Percentiles rank a stretch among this genome's conserved stretches.
phyloP scores from a whole-genome alignment of 30 jellyfish, hydroid and myxozoan genomes.

The Hydractinia symbiolongicarpus region DNA sequence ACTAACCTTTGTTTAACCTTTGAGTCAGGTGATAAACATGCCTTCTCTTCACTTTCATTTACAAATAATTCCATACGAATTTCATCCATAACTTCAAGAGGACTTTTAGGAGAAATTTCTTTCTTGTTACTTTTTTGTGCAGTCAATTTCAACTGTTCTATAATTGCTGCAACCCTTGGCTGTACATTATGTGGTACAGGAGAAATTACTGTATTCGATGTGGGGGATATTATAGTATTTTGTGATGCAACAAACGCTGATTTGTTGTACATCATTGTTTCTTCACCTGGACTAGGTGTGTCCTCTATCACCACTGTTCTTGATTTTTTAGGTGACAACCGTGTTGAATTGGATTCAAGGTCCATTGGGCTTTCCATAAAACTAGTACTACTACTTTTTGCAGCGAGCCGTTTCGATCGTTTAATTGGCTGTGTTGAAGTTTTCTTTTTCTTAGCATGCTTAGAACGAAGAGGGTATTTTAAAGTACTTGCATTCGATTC shows the following conservation, averaged over 20 bases:
- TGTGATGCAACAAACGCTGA: not conserved
- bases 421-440: not conserved
- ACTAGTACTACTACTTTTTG: not conserved
- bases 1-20: not conserved
- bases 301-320: not conserved
- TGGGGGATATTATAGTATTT: not conserved
- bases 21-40: not conserved
- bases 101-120: not conserved
- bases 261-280: not conserved
- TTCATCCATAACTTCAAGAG: conserved; percentile 12
- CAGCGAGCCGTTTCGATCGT: conserved; percentile 12
- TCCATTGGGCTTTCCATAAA: conserved; percentile 23
- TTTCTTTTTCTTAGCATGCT: not conserved
- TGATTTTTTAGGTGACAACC: not conserved
- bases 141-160: not conserved
- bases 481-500: not conserved
- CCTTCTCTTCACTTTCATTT: not conserved
- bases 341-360: not conserved
- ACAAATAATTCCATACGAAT: not conserved
- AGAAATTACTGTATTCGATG: not conserved
- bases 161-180: conserved; percentile 13
- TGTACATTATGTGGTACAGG: not conserved
- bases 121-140: not conserved
- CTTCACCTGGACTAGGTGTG: not conserved
- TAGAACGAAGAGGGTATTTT: not conserved